phyloP scores from a whole-genome alignment of 2,888 invertebrate genomes.

The Thymelicus lineola region DNA sequence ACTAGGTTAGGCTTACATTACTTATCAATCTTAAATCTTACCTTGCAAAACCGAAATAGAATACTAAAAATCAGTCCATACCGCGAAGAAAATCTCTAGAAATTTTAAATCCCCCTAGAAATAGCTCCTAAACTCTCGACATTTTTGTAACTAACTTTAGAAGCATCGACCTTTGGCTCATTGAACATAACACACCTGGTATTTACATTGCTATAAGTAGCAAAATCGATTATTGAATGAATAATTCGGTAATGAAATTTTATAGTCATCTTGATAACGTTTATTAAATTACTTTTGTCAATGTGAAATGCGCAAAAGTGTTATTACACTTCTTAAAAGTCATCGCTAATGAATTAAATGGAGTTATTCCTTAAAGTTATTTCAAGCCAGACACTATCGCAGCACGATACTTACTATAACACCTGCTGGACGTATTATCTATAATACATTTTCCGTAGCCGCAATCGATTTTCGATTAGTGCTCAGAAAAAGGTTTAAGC shows the following conservation, averaged over 20 bases:
- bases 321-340: constrained; percentile 29
- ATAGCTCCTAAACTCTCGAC: too few relatives aligned
- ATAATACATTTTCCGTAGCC: constrained; percentile 16
- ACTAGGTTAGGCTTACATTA: too few relatives aligned
- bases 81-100: too few relatives aligned
- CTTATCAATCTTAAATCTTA: too few relatives aligned
- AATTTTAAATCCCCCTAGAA: too few relatives aligned
- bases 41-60: too few relatives aligned
- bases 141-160: background rate
- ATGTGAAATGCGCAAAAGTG: constrained; percentile 26
- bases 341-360: constrained; percentile 15
- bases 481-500: constrained; percentile 30
- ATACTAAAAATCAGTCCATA: too few relatives aligned
- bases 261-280: constrained; percentile 23
- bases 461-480: constrained; percentile 39
- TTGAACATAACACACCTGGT: constrained; percentile 17
- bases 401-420: constrained; percentile 4
- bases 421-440: constrained; percentile 27
- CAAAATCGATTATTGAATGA: constrained; percentile 3
- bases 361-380: constrained; percentile 12
- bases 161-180: constrained; percentile 6
- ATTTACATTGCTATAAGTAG: background rate
- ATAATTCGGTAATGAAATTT: constrained; percentile 28
- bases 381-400: constrained; percentile 12
- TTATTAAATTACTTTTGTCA: constrained; percentile 27